phyloP scores from a whole-genome alignment of 92 coral and sea anemone genomes.

The Pocillopora grandis region DNA sequence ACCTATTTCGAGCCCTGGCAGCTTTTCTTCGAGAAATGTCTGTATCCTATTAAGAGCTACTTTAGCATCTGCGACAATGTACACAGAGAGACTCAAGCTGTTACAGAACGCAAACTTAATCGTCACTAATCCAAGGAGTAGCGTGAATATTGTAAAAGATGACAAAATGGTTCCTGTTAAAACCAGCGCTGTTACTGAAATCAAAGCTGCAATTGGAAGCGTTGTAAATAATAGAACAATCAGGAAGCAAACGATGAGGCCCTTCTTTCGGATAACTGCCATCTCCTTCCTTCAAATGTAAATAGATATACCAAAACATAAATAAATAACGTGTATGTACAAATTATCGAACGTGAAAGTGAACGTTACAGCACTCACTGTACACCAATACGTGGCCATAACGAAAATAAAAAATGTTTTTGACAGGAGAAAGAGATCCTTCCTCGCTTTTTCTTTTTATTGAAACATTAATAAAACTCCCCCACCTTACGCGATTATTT shows the following conservation, averaged over 20 bases:
- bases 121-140: not conserved
- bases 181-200: constrained; percentile 9
- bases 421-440: no score
- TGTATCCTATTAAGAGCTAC: constrained; percentile 31
- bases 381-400: no score
- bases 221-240: not conserved
- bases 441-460: no score
- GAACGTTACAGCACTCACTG: no score
- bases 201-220: not conserved
- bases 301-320: not conserved
- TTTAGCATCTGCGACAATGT: constrained; percentile 11
- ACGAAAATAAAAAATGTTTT: no score
- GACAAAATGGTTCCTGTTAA: not conserved
- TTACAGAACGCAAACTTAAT: not conserved
- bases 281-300: not conserved
- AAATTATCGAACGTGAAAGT: no score
- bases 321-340: not conserved
- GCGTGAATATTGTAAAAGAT: not conserved
- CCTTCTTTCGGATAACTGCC: constrained; percentile 3
- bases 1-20: not conserved
- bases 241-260: not conserved
- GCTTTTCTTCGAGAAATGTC: not conserved
- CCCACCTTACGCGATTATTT: no score
- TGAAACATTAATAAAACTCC: no score
- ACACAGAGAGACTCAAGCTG: not conserved